Evolutionary conservation across 2,797 vertebrate species (phyloP).

Genomic region (Acanthopagrus latus): DNA sequence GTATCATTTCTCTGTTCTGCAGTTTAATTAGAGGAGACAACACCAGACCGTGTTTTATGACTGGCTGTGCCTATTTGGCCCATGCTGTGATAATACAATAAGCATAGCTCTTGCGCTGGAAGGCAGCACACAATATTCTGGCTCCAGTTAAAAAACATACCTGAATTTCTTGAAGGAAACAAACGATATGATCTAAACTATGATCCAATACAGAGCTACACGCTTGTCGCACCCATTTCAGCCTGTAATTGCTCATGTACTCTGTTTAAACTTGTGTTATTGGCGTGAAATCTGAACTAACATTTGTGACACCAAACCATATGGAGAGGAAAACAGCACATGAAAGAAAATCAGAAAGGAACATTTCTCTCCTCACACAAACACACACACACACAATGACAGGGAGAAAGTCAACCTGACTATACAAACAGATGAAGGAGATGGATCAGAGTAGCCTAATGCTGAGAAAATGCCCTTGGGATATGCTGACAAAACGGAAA

Average conservation of each 20-base stretch:
- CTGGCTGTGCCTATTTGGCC: not conserved
- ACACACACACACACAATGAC: constrained; percentile 20
- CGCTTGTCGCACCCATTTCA: constrained; percentile 12
- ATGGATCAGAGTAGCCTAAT: constrained; percentile 63
- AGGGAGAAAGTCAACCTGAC: constrained; percentile 52
- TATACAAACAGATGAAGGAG: constrained; percentile 65
- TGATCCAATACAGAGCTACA: constrained; percentile 35
- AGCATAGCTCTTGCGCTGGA: not conserved
- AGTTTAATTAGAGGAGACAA: constrained; percentile 13
- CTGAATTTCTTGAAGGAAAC: not conserved
- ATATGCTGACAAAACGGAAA: constrained; percentile 77
- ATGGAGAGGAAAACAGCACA: constrained; percentile 1
- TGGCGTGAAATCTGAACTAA: constrained; percentile 12
- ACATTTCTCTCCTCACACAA: not conserved
- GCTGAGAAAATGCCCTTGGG: constrained; percentile 74
- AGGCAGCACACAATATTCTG: constrained; percentile 15
- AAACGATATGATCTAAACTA: constrained; percentile 11
- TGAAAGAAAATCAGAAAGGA: not conserved
- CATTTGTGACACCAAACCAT: constrained; percentile 16
- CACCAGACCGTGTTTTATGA: not conserved
- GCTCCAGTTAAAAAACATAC: constrained; percentile 28
- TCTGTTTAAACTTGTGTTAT: constrained; percentile 8
- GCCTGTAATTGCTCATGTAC: not conserved
- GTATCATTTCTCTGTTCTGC: not conserved
- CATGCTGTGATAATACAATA: constrained; percentile 18